Conservation (phyloP, 2,113 vertebrate genomes). For the Lycaon pictus region DNA sequence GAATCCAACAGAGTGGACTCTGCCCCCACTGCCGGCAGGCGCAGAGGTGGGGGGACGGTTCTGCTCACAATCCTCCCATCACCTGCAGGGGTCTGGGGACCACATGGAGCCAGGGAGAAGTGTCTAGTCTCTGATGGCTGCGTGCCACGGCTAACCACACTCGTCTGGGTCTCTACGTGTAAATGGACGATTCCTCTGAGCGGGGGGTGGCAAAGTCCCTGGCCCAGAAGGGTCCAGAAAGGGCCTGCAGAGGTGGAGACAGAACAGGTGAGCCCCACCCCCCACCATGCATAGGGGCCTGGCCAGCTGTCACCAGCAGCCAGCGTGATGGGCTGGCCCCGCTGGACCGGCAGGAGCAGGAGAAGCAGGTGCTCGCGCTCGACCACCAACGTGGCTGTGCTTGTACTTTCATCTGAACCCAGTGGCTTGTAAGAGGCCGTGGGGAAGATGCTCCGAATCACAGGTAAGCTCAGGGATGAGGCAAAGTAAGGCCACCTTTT, state of each 20-base stretch:
- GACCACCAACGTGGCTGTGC: fast-evolving
- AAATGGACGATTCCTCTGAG: neutral
- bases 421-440: fast-evolving
- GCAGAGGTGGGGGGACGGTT: fast-evolving
- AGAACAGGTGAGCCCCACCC: neutral
- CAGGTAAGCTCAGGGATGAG: neutral
- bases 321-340: fast-evolving
- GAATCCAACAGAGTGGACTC: fast-evolving
- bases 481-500: fast-evolving
- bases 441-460: neutral
- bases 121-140: fast-evolving
- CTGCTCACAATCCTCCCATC: neutral
- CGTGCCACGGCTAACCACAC: fast-evolving
- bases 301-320: neutral
- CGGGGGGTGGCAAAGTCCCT: neutral
- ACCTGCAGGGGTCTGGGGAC: neutral
- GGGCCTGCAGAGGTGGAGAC: neutral
- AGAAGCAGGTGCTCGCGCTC: fast-evolving
- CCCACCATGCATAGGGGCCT: neutral
- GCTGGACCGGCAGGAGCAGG: too few relatives aligned
- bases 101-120: fast-evolving
- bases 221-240: neutral
- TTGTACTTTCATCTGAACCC: neutral
- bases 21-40: fast-evolving
- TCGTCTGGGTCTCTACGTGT: fast-evolving